Evolutionary conservation across 2,113 vertebrate genomes (phyloP).

Genomic region (Atrichornis clamosus): DNA sequence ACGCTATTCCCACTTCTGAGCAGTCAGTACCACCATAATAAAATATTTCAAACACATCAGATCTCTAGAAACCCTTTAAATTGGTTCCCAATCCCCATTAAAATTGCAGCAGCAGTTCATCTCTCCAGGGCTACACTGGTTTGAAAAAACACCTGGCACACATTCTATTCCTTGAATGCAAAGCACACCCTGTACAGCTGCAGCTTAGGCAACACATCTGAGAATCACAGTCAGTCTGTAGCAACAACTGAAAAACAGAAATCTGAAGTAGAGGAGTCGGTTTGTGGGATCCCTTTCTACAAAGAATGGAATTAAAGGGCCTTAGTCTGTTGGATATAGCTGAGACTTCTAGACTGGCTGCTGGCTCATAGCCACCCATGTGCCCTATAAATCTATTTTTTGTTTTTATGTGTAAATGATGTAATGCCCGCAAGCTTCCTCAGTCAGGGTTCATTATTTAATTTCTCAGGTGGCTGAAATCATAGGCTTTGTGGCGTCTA

Average conservation of each 20-base stretch:
- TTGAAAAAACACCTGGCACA: neutral
- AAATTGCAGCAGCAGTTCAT: neutral
- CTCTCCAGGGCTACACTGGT: neutral
- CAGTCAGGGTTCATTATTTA: conserved; percentile 31
- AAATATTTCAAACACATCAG: neutral
- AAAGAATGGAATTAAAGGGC: neutral
- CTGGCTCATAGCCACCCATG: neutral
- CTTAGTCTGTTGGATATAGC: neutral
- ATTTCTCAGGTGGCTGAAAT: conserved; percentile 60
- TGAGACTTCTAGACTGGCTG: neutral
- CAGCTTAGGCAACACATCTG: neutral
- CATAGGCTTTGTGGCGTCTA: conserved; percentile 1
- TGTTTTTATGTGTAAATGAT: conserved; percentile 47
- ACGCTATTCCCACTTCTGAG: neutral
- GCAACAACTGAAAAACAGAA: neutral
- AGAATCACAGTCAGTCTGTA: neutral
- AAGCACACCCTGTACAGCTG: neutral
- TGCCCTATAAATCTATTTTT: conserved; percentile 42
- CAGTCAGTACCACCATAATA: neutral
- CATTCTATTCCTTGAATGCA: neutral
- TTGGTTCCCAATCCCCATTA: neutral
- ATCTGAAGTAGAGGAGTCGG: neutral
- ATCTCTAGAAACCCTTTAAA: neutral
- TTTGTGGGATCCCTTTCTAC: neutral
- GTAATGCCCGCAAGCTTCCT: conserved; percentile 3